Base-by-base conservation (phyloP, 2,797 vertebrate genomes). In the Hippoglossus hippoglossus region DNA sequence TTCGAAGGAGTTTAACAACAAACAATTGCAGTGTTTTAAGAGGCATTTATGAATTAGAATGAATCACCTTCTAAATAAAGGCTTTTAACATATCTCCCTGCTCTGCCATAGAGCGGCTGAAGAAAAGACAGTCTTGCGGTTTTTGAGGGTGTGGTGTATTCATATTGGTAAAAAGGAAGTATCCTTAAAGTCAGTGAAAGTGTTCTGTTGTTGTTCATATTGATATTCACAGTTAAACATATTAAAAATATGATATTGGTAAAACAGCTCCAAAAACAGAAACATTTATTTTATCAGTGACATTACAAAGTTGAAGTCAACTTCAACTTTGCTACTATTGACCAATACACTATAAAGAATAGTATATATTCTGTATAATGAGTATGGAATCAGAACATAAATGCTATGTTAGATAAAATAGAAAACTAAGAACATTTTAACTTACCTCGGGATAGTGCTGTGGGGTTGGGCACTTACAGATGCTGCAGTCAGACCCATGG, bases 401-500 rank as follows among this genome's bases (percentile, higher is more conserved):
- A 47, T 22, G 16, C 34, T 16, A 19, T 8, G 8, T 6, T 5
- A 39, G 36, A 39, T 0, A 11, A 34, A 34, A 8, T 8, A 26
- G 22, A 22, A 22, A 22, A 22, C 22, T 26, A 26, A 28, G 26
- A 54, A 25, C 2, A 15, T 12, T 21, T 6, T 13, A 44, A 15
- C 82, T 75, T 65, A 94, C 94, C 93, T 89, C 65, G 87, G 86
- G 51, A 68, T 80, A 74, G 80, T 65, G 65, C 71, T 74, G 66
- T 73, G 63, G 1, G 84, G 92, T 24, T 89, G 92, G 75, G 79
- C 73, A 83, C 80, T 93, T 79, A 91, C 92, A 91, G 94, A 84
- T 71, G 94, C 79, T 83, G 92, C 88, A 80, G 88, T 89, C 85
- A 94, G 87, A 69, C 89, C 79, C 46, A 82, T 86, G 79, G 94